Evolutionary conservation across 1,140 invertebrate species (phyloP), one percentile per base, ranked within the genome.

Genomic region (Hesperophylax magnus): DNA sequence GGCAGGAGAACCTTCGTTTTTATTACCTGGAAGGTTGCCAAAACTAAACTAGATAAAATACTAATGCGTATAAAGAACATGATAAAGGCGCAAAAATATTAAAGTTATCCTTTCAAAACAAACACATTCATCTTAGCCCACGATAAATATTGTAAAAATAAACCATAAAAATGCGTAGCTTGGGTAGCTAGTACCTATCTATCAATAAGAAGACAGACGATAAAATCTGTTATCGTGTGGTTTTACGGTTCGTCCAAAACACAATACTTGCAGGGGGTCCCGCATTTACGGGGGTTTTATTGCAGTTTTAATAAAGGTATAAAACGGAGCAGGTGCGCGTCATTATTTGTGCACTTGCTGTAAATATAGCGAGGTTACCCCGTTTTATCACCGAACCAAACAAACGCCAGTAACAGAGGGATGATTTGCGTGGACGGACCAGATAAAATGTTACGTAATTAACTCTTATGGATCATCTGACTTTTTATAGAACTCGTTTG

Each of bases 241-340:
- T 79, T 67, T 65, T 53, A 71, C 77, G 56, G 53, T 20, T 65
- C 77, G 60, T 47, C 78, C 74, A 60, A 58, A 82, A 82, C 78
- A 78, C 77, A 72, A 79, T 53, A 79, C 54, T 79, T 52, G 47
- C 39, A 72, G 67, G 78, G 74, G 27, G 75, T 80, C 65, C 71
- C 78, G 58, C 78, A 77, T 82, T 82, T 82, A 82, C 71, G 79
- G 75, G 60, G 53, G 18, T 82, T 82, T 82, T 80, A 80, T 80
- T 80, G 76, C 78, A 74, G 0, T 60, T 63, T 63, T 78, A 82
- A 80, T 82, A 82, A 80, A 80, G 79, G 69, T 65, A 75, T 78
- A 77, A 72, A 71, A 24, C 39, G 52, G 75, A 65, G 54, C 81
- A 82, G 78, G 81, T 82, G 81, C 67, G 22, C 78, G 78, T 80